Base-by-base conservation (phyloP, 2,113 vertebrate genomes). In the Lagopus muta region DNA sequence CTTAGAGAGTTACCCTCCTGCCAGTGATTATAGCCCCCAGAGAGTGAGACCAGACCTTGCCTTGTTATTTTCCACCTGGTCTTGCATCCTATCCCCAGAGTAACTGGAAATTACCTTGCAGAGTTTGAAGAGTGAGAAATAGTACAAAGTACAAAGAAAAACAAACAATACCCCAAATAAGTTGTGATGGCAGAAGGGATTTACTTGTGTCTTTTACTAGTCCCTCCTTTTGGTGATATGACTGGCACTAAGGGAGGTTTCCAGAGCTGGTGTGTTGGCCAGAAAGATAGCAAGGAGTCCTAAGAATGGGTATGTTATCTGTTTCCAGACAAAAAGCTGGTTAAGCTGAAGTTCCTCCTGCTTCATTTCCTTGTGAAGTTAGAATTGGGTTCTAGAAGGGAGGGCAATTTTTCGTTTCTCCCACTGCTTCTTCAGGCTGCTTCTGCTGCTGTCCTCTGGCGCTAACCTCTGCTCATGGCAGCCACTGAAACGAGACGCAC, bases 401-500 rank as follows among this genome's bases (percentile, higher is more conserved):
- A 94, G 83, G 60, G 70, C 69, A n/a, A 71, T 67, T 87, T 88
- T 52, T 95, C 15, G 8, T 89, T 92, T 94, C 62, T 94, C 34
- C 69, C 85, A 72, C 81, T 94, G 86, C 89, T 94, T 58, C 79
- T 88, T 93, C 28, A 86, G 61, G 79, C 66, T 78, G 72, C 87
- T 89, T 69, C 62, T 71, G 61, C 88, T 95, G 25, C 76, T 89
- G 16, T 88, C 82, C 47, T 93, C 50, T 91, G 71, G 62, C 71
- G 91, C 94, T 96, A 96, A 93, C 86, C 34, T 55, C 50, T 75
- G 75, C 86, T 95, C 42, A 11, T 74, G 81, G 88, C 66, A 96
- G 75, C 61, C 93, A 86, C 81, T 93, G 66, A 58, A 92, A 95
- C 79, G 79, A 93, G 71, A 88, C 40, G 36, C 89, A 52, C 52